Evolutionary conservation across 2,797 vertebrate species (phyloP), one percentile per base, ranked within the genome.

Genomic region (Onychomys leucogaster): DNA sequence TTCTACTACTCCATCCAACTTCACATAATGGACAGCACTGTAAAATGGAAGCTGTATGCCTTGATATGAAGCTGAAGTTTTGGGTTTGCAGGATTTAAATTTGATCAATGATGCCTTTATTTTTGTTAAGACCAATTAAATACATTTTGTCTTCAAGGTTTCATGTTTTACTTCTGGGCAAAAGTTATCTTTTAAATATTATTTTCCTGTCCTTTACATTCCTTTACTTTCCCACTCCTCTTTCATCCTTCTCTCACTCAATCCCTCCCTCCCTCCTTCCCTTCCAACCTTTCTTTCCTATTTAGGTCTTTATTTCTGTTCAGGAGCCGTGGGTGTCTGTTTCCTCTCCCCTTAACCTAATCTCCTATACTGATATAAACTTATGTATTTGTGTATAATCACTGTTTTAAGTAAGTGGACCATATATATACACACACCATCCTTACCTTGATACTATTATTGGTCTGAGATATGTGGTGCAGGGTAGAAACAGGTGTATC

Each of bases 21-120:
- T 71, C 69, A 81, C 59, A 95, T 63, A 89, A 97, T 82, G 25
- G 55, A 95, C 37, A 63, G 2, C 32, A 37, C 88, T 63, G 41
- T 80, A 80, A 94, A 95, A 89, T 37, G 3, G 80, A 37, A 89
- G 4, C 27, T 29, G 34, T 46, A 49, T 34, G 34, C 19, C 37
- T 81, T 73, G 86, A 8, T 23, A 19, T 87, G 14, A 16, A 78
- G 46, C 75, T 84, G 12, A 91, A 78, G 34, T 69, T 91, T 84
- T 94, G 86, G 89, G 49, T 91, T 81, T 17, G 67, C 9, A 90
- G 71, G 37, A 82, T 90, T 88, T 91, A 93, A 91, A 81, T 95
- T 93, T 89, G 34, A 67, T 88, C 55, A 86, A 49, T 75, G 11
- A 85, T 85, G 32, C 11, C 19, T 77, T 89, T 61, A 77, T 80